Evolutionary conservation across 2,113 vertebrate species (phyloP).

Genomic region (Poeciliopsis occidentalis): DNA sequence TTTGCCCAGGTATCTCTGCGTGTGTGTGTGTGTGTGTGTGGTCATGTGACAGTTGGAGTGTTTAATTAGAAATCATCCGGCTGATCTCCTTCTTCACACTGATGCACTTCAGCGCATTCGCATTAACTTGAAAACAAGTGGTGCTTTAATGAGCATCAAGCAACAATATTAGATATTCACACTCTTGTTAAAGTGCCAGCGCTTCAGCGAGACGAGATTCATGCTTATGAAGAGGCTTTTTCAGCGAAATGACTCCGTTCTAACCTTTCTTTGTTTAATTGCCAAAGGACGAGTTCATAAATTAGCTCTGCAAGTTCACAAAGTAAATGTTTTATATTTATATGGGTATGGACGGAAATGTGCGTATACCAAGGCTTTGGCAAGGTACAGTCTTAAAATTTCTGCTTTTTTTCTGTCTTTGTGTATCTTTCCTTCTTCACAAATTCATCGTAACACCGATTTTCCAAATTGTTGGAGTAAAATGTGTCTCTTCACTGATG

Average conservation of each 20-base stretch:
- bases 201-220: slow-evolving; percentile 31
- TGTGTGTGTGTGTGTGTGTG: slow-evolving; percentile 15
- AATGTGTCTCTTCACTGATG: too few relatives aligned
- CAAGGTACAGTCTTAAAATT: background rate
- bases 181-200: slow-evolving; percentile 28
- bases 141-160: slow-evolving; percentile 52
- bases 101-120: slow-evolving; percentile 30
- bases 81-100: slow-evolving; percentile 33
- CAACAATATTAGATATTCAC: slow-evolving; percentile 30
- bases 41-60: slow-evolving; percentile 11
- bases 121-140: slow-evolving; percentile 51
- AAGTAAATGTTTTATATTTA: background rate
- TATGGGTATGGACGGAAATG: background rate
- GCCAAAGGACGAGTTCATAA: background rate
- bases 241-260: background rate
- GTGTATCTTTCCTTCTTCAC: too few relatives aligned
- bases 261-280: slow-evolving; percentile 27
- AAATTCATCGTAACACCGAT: too few relatives aligned
- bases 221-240: slow-evolving; percentile 24
- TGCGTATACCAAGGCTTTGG: background rate
- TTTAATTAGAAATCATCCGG: slow-evolving; percentile 47
- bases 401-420: too few relatives aligned
- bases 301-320: background rate
- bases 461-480: too few relatives aligned
- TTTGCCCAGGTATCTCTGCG: background rate